Evolutionary conservation across 2,797 vertebrate species (phyloP).

Genomic region (Dipus sagitta): DNA sequence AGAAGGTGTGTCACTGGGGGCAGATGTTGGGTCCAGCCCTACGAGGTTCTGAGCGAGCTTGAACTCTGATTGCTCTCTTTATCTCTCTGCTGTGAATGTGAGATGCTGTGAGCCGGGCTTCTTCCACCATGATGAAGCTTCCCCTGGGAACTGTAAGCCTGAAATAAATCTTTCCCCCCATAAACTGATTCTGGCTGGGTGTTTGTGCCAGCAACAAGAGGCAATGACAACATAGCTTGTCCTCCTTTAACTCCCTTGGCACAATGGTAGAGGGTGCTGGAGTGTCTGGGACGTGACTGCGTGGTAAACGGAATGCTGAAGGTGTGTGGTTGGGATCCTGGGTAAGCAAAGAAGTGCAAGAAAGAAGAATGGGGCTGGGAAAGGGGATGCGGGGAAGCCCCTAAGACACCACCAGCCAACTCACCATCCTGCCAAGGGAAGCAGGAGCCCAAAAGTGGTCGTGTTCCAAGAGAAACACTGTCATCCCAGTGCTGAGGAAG

Average conservation of each 20-base stretch:
- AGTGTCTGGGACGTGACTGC: slow-evolving; percentile 10
- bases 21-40: no score
- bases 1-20: no score
- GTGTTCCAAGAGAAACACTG: slow-evolving; percentile 48
- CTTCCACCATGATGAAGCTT: no score
- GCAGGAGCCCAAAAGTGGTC: neutral
- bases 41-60: no score
- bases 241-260: neutral
- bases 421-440: slow-evolving; percentile 50
- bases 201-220: no score
- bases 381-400: neutral
- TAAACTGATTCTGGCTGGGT: no score
- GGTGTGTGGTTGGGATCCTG: slow-evolving; percentile 7
- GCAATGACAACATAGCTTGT: neutral
- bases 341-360: neutral
- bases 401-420: neutral
- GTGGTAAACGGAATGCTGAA: slow-evolving; percentile 32
- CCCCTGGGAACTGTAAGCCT: no score
- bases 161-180: no score
- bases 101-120: no score
- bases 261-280: neutral
- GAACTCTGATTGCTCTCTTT: no score
- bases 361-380: neutral
- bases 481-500: neutral
- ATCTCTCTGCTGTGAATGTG: no score